Evolutionary conservation across 2,888 invertebrate species (phyloP).

Genomic region (Tetragonisca angustula): DNA sequence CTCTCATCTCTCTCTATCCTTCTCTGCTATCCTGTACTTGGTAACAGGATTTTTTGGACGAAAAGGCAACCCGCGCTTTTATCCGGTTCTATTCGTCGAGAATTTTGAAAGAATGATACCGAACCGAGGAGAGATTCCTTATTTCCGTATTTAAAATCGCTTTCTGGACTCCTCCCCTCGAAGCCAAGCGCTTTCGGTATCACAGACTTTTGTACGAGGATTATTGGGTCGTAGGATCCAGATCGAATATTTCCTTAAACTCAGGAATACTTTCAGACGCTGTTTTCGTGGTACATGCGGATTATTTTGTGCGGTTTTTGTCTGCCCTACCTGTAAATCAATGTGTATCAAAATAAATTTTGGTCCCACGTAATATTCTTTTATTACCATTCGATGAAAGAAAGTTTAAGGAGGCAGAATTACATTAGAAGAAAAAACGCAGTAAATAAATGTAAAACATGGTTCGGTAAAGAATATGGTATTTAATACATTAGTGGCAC

Average conservation of each 20-base stretch:
- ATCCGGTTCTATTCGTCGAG: conserved; percentile 32
- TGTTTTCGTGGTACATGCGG: neutral
- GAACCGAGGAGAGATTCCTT: neutral
- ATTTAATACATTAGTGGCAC: too few species aligned
- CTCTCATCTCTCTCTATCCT: conserved; percentile 20
- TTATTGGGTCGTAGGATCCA: neutral
- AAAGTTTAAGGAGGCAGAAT: too few species aligned
- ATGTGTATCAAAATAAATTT: too few species aligned
- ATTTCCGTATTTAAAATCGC: conserved; percentile 19
- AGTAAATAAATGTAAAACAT: too few species aligned
- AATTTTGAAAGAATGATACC: conserved; percentile 39
- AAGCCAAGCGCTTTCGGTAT: neutral
- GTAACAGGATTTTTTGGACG: conserved; percentile 49
- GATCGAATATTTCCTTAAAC: neutral
- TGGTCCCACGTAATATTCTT: too few species aligned
- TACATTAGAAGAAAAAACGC: too few species aligned
- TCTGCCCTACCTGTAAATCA: too few species aligned
- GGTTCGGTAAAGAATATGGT: too few species aligned
- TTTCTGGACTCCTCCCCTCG: neutral
- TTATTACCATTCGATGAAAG: too few species aligned
- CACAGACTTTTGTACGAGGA: neutral
- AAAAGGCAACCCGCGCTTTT: conserved; percentile 18
- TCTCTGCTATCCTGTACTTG: neutral
- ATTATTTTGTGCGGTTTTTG: neutral
- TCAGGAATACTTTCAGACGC: neutral